A percentile compares a stretch with the other conserved stretches of the same genome.
Evolutionary conservation across 2,797 vertebrate genomes (phyloP).

Genomic region (Apogon hyalosoma): DNA sequence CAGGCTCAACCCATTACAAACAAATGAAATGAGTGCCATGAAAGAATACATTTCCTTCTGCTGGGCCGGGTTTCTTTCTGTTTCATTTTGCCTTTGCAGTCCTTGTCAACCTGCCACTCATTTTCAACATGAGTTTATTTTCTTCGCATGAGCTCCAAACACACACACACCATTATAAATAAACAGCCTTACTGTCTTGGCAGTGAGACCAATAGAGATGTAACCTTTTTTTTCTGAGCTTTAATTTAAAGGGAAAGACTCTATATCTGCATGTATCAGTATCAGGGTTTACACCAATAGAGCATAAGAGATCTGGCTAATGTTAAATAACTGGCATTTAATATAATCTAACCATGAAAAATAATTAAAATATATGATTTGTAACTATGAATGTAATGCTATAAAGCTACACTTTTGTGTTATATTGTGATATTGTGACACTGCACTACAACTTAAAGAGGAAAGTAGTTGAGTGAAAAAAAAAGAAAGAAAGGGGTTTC

Average conservation of each 20-base stretch:
- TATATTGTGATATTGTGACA: too few relatives aligned
- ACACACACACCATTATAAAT: conserved; percentile 45
- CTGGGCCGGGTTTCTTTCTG: not conserved
- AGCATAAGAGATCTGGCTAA: too few relatives aligned
- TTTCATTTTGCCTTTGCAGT: conserved; percentile 52
- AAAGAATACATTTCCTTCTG: not conserved
- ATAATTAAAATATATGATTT: too few relatives aligned
- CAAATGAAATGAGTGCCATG: conserved; percentile 9
- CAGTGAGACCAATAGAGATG: conserved; percentile 16
- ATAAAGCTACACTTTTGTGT: too few relatives aligned
- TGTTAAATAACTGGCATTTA: too few relatives aligned
- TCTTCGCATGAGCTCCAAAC: conserved; percentile 27
- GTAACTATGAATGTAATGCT: too few relatives aligned
- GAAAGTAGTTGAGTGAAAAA: too few relatives aligned
- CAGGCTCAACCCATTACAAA: conserved; percentile 9
- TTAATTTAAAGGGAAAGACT: conserved; percentile 7
- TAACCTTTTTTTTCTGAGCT: not conserved
- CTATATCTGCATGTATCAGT: conserved; percentile 2
- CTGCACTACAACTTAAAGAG: too few relatives aligned
- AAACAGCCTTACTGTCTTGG: conserved; percentile 32
- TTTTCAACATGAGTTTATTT: conserved; percentile 57
- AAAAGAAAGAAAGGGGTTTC: too few relatives aligned
- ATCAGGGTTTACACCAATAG: not conserved
- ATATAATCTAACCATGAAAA: too few relatives aligned
- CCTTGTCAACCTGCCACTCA: conserved; percentile 54